phyloP scores from a whole-genome alignment of 2,797 vertebrate species.

The Pristis pectinata region DNA sequence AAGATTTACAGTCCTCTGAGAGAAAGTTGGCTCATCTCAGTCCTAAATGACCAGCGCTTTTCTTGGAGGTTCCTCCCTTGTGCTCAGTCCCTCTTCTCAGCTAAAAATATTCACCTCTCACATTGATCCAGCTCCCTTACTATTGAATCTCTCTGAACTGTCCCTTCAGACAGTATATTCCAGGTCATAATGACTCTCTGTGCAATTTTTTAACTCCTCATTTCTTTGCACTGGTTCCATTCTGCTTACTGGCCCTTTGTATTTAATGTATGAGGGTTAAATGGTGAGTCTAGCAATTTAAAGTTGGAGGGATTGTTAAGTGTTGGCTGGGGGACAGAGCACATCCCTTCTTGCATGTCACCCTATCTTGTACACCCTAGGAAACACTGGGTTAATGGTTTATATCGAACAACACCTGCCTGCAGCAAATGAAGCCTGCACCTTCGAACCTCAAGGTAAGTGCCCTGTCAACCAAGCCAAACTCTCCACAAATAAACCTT shows the following conservation, averaged over 20 bases:
- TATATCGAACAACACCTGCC: background rate
- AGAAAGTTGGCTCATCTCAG: no score
- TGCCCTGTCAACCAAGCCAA: background rate
- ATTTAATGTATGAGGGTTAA: no score
- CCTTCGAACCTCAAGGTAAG: background rate
- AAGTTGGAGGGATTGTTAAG: no score
- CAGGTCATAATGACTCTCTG: background rate
- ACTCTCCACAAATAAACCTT: background rate
- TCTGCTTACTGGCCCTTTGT: background rate
- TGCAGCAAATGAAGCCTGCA: background rate
- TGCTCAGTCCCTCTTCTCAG: no score
- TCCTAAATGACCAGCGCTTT: no score
- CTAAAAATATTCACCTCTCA: no score
- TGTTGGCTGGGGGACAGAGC: no score
- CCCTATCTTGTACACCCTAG: no score
- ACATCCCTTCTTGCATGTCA: no score
- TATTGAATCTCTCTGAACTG: background rate
- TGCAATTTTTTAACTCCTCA: background rate
- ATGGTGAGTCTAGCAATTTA: no score
- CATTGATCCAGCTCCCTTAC: background rate
- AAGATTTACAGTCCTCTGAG: no score
- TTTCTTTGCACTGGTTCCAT: background rate
- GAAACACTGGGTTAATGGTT: background rate
- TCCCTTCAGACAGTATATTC: background rate
- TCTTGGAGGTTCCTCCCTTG: no score